Evolutionary conservation across 2,888 invertebrate species (phyloP), one percentile per base, ranked within the genome.

Genomic region (Automeris io): DNA sequence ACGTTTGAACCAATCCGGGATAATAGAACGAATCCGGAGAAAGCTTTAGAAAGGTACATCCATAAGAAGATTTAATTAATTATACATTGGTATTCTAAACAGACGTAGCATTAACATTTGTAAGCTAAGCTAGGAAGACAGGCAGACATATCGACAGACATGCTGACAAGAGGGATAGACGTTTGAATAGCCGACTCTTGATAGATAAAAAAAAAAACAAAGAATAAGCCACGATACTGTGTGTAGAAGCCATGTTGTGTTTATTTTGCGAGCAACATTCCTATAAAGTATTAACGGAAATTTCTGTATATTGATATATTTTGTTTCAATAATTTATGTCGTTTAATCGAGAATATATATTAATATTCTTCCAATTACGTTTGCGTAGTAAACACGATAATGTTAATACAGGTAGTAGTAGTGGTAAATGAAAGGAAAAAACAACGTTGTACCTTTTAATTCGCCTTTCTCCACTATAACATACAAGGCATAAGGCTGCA

Each of bases 391-490:
- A 19, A 19, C 4, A 6, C 3, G 19, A 19, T 19, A 3, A 19
- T 19, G 3, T 11, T 19, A 19, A 19, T 19, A 8, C n/a, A 25
- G 25, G 9, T n/a, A 2, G 1, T 25, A n/a, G 7, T 9, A 36
- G 18, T 18, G 13, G 11, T 9, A 11, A 3, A 26, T 36, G 1
- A 26, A 9, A 9, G 6, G n/a, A n/a, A n/a, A n/a, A n/a, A n/a
- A n/a, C n/a, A n/a, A n/a, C n/a, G 0, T 16, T 37, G 46, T 57
- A 87, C 87, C 87, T 88, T 96, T 96, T 11, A 96, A 81, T 77
- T 95, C 95, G 11, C 96, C 96, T 68, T 96, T 96, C 70, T 96
- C 95, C 13, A 96, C 94, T 61, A 96, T 96, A 23, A 96, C 93
- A 70, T 96, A 96, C 12, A 96, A 83, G 33, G 96, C 96, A 64